phyloP scores from a whole-genome alignment of 2,888 invertebrate genomes.

The Cheilosia soror region DNA sequence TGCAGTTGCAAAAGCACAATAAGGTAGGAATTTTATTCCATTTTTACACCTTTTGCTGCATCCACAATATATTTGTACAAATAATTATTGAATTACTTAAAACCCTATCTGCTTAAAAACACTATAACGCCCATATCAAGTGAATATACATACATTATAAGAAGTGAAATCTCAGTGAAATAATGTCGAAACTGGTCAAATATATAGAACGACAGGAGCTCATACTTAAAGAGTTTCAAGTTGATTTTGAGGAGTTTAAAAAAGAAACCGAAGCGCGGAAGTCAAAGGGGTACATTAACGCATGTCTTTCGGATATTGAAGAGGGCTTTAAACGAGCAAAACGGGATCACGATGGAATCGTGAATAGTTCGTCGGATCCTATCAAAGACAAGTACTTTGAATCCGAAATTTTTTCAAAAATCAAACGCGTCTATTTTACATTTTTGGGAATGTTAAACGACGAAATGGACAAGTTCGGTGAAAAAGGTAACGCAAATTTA shows the following conservation, averaged over 20 bases:
- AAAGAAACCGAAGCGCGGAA: slow-evolving; percentile 7
- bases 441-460: slow-evolving; percentile 14
- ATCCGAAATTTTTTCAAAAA: slow-evolving; percentile 28
- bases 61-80: not conserved
- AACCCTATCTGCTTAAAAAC: too few species aligned
- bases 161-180: not conserved
- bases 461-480: slow-evolving; percentile 3
- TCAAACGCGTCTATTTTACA: slow-evolving; percentile 15
- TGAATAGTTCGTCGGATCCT: slow-evolving; percentile 18
- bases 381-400: slow-evolving; percentile 13
- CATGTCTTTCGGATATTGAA: not conserved
- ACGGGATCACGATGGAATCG: slow-evolving; percentile 26
- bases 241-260: not conserved
- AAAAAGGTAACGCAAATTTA: not conserved
- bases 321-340: slow-evolving; percentile 24
- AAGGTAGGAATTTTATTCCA: not conserved
- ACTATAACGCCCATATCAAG: not conserved
- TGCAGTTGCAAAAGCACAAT: slow-evolving; percentile 3
- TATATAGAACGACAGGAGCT: not conserved
- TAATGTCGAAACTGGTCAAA: not conserved
- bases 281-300: slow-evolving; percentile 10
- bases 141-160: not conserved
- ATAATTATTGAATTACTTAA: too few species aligned
- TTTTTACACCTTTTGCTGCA: not conserved
- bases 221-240: not conserved